These are phyloP conservation scores for Diplodus sargus DNA, from an alignment of 2,797 vertebrate species.

Conservation along the genomic window DNA sequence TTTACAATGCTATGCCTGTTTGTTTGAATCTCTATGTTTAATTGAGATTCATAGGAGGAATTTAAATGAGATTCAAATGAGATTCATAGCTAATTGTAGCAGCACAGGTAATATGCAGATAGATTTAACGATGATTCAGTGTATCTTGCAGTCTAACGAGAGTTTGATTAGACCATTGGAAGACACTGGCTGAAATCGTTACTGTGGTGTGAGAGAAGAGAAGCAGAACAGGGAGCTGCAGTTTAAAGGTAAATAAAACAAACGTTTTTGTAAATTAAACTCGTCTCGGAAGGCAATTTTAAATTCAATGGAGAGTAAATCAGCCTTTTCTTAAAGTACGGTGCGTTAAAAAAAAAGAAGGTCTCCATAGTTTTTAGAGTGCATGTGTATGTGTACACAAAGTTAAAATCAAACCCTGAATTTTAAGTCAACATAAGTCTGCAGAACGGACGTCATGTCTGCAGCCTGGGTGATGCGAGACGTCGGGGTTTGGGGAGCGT, in stretches of 20 bases:
- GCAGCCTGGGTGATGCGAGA: no score
- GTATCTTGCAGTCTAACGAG: constrained; percentile 71
- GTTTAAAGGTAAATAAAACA: constrained; percentile 33
- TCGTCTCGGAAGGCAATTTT: constrained; percentile 15
- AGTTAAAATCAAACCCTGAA: no score
- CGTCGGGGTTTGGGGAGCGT: no score
- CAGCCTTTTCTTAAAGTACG: background rate
- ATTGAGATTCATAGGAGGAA: constrained; percentile 81
- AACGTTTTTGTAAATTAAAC: background rate
- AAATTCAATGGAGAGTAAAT: background rate
- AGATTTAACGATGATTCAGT: constrained; percentile 80
- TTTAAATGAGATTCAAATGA: constrained; percentile 83
- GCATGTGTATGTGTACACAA: no score
- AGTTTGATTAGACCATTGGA: constrained; percentile 74
- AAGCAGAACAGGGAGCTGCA: constrained; percentile 2
- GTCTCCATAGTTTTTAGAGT: background rate
- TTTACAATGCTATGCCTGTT: constrained; percentile 57
- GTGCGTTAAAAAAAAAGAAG: background rate
- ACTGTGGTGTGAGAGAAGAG: constrained; percentile 37
- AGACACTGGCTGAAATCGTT: constrained; percentile 66
- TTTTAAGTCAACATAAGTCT: no score
- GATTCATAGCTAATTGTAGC: constrained; percentile 80
- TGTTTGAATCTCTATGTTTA: constrained; percentile 74
- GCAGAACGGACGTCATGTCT: no score
- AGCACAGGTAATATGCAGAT: constrained; percentile 81